Evolutionary conservation across 2,113 vertebrate genomes (phyloP).

Genomic region (Pelusios castaneus): DNA sequence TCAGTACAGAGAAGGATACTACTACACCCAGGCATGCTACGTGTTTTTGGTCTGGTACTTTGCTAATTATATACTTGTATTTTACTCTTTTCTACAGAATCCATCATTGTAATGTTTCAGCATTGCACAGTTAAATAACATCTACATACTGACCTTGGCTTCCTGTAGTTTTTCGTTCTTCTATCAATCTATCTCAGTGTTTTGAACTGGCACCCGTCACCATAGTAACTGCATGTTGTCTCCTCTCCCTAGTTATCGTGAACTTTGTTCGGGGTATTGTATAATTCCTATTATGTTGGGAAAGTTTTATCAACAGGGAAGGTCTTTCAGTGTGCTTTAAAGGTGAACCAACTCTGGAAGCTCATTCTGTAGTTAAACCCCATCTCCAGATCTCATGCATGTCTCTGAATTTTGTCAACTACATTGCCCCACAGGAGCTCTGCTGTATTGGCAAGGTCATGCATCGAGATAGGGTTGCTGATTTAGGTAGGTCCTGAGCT

Average conservation of each 20-base stretch:
- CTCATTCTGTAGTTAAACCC: neutral
- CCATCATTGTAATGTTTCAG: constrained; percentile 25
- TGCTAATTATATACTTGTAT: neutral
- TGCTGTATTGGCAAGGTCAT: accelerated
- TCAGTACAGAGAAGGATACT: neutral
- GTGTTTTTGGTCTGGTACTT: neutral
- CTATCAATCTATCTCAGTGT: constrained; percentile 52
- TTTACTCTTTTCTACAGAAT: constrained; percentile 3
- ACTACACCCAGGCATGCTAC: neutral
- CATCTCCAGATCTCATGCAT: accelerated
- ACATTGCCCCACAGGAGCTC: neutral
- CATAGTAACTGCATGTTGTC: constrained; percentile 63
- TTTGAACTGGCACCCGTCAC: constrained; percentile 59
- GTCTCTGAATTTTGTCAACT: neutral
- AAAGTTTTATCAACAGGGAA: neutral
- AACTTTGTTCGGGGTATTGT: constrained; percentile 47
- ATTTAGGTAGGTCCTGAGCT: neutral
- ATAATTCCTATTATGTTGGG: constrained; percentile 42
- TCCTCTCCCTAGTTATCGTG: constrained; percentile 46
- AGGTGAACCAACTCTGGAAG: neutral
- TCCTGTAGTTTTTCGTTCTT: constrained; percentile 58
- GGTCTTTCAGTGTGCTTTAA: neutral
- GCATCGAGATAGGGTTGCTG: neutral
- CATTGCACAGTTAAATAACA: constrained; percentile 39
- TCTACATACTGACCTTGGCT: constrained; percentile 26